Conservation (phyloP, 2,113 vertebrate species). For the Genyomyrus donnyi region DNA sequence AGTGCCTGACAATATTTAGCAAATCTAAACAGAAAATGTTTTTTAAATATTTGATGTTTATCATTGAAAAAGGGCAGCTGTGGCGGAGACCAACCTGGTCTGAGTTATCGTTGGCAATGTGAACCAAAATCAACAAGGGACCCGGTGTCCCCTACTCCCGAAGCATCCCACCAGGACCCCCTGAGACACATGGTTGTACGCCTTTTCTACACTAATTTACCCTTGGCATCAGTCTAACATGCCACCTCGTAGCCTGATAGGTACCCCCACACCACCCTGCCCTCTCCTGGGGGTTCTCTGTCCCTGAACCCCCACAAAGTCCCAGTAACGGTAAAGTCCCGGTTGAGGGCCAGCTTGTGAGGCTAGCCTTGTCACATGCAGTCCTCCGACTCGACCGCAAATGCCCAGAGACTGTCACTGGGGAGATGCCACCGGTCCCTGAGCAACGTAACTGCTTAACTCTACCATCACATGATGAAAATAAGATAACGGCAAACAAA, state of each 20-base stretch:
- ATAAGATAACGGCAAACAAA: not conserved
- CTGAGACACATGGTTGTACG: not conserved
- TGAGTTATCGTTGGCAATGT: not conserved
- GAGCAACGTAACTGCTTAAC: not conserved
- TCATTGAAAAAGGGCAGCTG: not conserved
- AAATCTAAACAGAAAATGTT: not conserved
- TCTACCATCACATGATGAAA: not conserved
- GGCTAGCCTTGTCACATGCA: not conserved
- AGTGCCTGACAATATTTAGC: not conserved
- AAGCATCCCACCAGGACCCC: not conserved
- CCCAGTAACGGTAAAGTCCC: not conserved
- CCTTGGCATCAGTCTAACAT: not conserved
- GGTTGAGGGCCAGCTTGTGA: not conserved
- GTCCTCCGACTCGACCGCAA: not conserved
- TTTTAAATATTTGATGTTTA: not conserved
- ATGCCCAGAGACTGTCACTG: not conserved
- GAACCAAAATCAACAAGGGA: not conserved
- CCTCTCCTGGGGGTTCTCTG: not conserved
- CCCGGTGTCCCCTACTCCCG: not conserved
- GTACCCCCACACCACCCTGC: not conserved
- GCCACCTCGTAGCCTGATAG: not conserved
- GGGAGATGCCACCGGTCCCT: not conserved
- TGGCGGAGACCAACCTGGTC: not conserved
- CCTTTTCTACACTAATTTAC: not conserved
- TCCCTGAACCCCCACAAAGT: not conserved